Evolutionary conservation across 1,140 invertebrate genomes (phyloP), one percentile per base, ranked within the genome.

Genomic region (Wasmannia auropunctata): DNA sequence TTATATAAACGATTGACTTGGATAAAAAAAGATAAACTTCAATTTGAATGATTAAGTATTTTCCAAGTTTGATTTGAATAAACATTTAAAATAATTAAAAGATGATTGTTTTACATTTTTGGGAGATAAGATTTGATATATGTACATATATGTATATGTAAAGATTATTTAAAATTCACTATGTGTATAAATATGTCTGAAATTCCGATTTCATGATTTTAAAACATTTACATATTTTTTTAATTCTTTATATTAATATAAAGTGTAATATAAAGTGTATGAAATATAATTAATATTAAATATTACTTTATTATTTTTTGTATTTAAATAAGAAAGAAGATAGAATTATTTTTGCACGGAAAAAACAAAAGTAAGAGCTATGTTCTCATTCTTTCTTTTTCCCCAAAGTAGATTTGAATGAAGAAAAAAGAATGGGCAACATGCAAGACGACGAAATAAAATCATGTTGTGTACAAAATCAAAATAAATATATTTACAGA

Each of bases 401-500:
- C 14, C n/a, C 3, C 28, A 3, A 70, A 74, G 31, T 83, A 83
- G 37, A 83, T 56, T 37, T 43, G 25, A 43, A 11, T 58, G 28
- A 72, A 69, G 63, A 43, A 43, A 83, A 72, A 83, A 54, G 67
- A 72, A 14, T 25, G 19, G 28, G 54, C 31, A 62, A 58, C 58
- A 34, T 37, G 60, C 63, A 76, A 56, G 56, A 86, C 74, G 69
- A 87, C 62, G 63, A 90, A 93, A 91, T 93, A 92, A 93, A 92
- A 86, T 90, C 86, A 88, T 87, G 91, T 91, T 91, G 91, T 91
- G 93, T 93, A 93, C 91, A 93, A 93, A 94, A 94, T 95, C 93
- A 94, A 95, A 94, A 95, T 94, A 95, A 94, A 95, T 94, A 95
- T 93, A 94, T 95, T 95, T 94, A 95, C 93, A 94, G 93, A 95